A percentile compares a stretch with the other conserved stretches of the same genome.
phyloP scores from a whole-genome alignment of 2,888 invertebrate species.

The Osmoderma eremita region DNA sequence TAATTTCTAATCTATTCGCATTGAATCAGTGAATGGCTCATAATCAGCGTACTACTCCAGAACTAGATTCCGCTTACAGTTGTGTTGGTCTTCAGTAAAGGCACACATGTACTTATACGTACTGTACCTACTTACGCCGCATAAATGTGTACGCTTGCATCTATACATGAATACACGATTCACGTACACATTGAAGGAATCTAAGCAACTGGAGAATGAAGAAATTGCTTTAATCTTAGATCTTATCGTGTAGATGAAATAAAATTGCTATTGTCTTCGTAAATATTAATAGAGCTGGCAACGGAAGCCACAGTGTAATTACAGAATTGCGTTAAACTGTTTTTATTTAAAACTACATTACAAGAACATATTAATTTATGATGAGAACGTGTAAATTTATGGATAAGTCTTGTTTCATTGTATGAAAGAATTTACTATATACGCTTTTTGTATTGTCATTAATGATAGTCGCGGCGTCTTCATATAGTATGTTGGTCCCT shows the following conservation, averaged over 20 bases:
- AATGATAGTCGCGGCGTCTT: too few relatives aligned
- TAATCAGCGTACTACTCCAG: slow-evolving; percentile 13
- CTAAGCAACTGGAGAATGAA: slow-evolving; percentile 2
- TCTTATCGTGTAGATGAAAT: slow-evolving; percentile 13
- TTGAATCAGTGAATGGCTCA: slow-evolving; percentile 12
- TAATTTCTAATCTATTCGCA: too few relatives aligned
- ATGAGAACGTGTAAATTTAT: too few relatives aligned
- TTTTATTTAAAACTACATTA: not conserved
- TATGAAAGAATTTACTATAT: too few relatives aligned
- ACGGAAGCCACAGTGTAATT: slow-evolving; percentile 11
- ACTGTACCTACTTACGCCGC: too few relatives aligned
- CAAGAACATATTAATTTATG: too few relatives aligned
- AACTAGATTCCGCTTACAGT: slow-evolving; percentile 9
- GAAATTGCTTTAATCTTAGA: slow-evolving; percentile 3
- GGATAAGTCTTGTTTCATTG: too few relatives aligned
- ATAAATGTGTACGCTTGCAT: not conserved
- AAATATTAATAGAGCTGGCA: slow-evolving; percentile 25
- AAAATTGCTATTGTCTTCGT: slow-evolving; percentile 7
- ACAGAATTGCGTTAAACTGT: not conserved
- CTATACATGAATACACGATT: slow-evolving; percentile 6
- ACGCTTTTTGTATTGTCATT: too few relatives aligned
- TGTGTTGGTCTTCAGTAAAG: not conserved
- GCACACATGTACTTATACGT: too few relatives aligned
- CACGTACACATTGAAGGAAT: not conserved
- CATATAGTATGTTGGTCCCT: too few relatives aligned